Conservation (phyloP, 2,113 vertebrate genomes). For the Oncorhynchus tshawytscha region DNA sequence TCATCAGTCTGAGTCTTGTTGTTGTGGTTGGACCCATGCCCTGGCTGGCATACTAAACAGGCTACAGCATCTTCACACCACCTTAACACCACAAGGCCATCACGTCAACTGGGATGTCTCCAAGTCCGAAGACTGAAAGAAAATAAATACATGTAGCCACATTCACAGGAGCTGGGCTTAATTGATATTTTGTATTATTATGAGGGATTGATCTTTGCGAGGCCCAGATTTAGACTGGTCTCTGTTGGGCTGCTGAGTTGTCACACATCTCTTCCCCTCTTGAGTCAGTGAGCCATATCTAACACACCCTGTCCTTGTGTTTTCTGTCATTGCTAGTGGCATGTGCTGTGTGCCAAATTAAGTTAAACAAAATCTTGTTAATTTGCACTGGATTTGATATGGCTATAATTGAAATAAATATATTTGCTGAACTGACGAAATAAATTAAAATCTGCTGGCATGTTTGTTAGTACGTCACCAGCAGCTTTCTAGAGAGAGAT, state of each 20-base stretch:
- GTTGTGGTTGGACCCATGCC: neutral
- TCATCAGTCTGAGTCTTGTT: neutral
- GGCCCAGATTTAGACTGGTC: neutral
- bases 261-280: neutral
- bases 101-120: neutral
- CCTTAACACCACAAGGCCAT: neutral
- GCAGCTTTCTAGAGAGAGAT: too few relatives aligned
- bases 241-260: neutral
- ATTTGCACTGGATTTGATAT: slow-evolving; percentile 14
- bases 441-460: neutral
- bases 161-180: too few relatives aligned
- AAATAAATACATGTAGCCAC: neutral
- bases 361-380: slow-evolving; percentile 2
- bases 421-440: neutral
- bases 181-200: neutral
- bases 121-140: neutral
- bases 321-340: slow-evolving; percentile 16
- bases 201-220: neutral
- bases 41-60: neutral
- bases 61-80: neutral
- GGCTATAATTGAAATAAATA: neutral
- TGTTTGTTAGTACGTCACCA: neutral
- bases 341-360: neutral
- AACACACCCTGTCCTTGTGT: neutral
- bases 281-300: slow-evolving; percentile 8